These are phyloP conservation scores for Spatulosminthurus flaviceps DNA, from an alignment of 2,888 invertebrate species.

Conservation along the genomic window DNA sequence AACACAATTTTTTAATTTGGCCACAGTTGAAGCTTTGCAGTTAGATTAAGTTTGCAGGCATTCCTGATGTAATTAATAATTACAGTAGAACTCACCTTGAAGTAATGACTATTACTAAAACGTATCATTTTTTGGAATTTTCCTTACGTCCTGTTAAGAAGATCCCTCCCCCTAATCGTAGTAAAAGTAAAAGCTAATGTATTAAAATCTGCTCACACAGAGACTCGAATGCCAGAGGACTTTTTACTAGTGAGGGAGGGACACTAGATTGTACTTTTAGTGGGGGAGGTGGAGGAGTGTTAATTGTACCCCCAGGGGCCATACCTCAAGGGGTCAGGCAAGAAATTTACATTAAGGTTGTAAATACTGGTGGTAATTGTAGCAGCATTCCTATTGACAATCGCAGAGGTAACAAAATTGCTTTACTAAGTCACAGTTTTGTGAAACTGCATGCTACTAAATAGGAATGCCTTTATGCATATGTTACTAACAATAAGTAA, in stretches of 20 bases:
- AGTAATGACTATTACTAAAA: too few relatives aligned
- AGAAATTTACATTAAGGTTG: constrained; percentile 44
- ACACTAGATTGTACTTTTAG: constrained; percentile 69
- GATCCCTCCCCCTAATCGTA: neutral
- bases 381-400: constrained; percentile 30
- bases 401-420: constrained; percentile 32
- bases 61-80: too few relatives aligned
- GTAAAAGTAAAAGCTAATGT: neutral
- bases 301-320: constrained; percentile 38
- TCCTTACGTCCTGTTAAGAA: too few relatives aligned
- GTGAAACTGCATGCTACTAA: too few relatives aligned
- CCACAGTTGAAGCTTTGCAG: too few relatives aligned
- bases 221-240: constrained; percentile 66
- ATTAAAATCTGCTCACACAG: constrained; percentile 7
- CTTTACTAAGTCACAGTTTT: neutral
- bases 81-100: too few relatives aligned
- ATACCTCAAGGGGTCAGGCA: constrained; percentile 36
- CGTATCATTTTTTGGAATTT: too few relatives aligned
- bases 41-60: too few relatives aligned
- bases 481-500: too few relatives aligned
- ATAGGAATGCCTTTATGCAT: too few relatives aligned
- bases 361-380: constrained; percentile 24
- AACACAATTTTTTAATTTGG: too few relatives aligned
- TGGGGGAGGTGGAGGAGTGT: constrained; percentile 29
- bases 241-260: constrained; percentile 83